Evolutionary conservation across 2,888 invertebrate genomes (phyloP).

Genomic region (Thecocarcelia acutangulata): DNA sequence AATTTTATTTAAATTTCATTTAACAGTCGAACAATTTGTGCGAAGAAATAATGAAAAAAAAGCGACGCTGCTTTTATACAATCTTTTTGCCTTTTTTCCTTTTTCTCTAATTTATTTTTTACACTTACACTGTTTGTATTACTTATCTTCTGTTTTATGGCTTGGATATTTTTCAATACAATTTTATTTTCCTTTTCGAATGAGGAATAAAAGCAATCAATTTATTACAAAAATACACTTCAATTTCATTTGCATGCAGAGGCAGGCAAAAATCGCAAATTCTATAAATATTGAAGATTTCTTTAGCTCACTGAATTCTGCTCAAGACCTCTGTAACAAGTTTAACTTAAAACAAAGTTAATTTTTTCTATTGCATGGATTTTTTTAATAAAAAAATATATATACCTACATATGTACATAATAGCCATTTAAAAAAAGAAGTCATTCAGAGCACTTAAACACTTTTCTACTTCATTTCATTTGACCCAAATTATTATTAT

Average conservation of each 20-base stretch:
- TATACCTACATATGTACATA: too few relatives aligned
- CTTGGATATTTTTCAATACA: conserved; percentile 24
- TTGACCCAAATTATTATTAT: conserved; percentile 61
- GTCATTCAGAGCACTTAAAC: conserved; percentile 47
- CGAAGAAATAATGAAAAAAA: conserved; percentile 7
- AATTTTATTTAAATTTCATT: conserved; percentile 64
- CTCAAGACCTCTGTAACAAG: not conserved
- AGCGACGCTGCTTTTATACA: not conserved
- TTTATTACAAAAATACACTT: conserved; percentile 44
- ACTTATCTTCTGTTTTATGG: not conserved
- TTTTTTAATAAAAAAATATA: conserved; percentile 16
- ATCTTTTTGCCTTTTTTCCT: not conserved
- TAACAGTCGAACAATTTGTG: conserved; percentile 29
- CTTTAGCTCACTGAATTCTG: conserved; percentile 4
- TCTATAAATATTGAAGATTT: conserved; percentile 34
- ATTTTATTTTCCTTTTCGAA: conserved; percentile 17
- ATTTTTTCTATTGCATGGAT: conserved; percentile 36
- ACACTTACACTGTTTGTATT: conserved; percentile 8
- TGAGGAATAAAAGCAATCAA: conserved; percentile 36
- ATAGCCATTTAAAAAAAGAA: too few relatives aligned
- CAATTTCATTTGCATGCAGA: conserved; percentile 47
- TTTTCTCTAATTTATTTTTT: conserved; percentile 6
- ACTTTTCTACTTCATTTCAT: conserved; percentile 63
- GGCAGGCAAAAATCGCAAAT: conserved; percentile 24
- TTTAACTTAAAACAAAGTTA: conserved; percentile 50